These are phyloP conservation scores for Labrus mixtus DNA, from an alignment of 2,113 vertebrate species.

Conservation along the genomic window DNA sequence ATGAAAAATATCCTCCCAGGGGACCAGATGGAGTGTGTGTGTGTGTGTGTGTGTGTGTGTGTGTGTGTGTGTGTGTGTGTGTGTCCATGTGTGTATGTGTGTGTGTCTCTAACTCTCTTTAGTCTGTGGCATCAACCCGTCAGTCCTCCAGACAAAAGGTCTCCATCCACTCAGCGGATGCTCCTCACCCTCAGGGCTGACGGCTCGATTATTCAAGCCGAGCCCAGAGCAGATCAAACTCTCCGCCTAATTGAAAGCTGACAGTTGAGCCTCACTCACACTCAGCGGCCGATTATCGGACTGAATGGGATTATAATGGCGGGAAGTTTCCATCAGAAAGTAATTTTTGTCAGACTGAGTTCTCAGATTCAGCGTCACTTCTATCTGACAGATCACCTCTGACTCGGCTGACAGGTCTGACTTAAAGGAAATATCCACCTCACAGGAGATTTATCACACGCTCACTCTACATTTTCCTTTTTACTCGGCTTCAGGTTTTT, in stretches of 20 bases:
- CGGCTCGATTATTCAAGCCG: conserved; percentile 77
- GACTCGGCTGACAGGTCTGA: conserved; percentile 61
- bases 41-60: conserved; percentile 11
- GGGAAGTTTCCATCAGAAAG: conserved; percentile 65
- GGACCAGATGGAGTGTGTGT: conserved; percentile 33
- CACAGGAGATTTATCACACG: conserved; percentile 5
- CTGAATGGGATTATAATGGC: conserved; percentile 56
- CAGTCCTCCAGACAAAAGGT: conserved; percentile 80
- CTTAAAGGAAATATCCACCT: conserved; percentile 43
- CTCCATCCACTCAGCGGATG: conserved; percentile 52
- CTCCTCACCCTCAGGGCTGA: conserved; percentile 73
- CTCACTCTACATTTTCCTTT: neutral
- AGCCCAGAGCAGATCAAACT: conserved; percentile 71
- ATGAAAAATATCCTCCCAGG: conserved; percentile 76
- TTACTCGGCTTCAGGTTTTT: neutral
- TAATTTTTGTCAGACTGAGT: conserved; percentile 56
- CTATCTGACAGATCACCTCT: conserved; percentile 51
- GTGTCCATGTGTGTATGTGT: conserved; percentile 27
- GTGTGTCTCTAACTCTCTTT: conserved; percentile 61
- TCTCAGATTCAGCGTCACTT: conserved; percentile 38
- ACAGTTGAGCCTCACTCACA: conserved; percentile 55
- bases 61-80: conserved; percentile 34
- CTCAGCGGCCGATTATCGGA: conserved; percentile 63
- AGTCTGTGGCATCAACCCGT: conserved; percentile 78
- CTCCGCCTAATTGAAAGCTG: conserved; percentile 71